Evolutionary conservation across 2,797 vertebrate species (phyloP).

Genomic region (Nasua narica): DNA sequence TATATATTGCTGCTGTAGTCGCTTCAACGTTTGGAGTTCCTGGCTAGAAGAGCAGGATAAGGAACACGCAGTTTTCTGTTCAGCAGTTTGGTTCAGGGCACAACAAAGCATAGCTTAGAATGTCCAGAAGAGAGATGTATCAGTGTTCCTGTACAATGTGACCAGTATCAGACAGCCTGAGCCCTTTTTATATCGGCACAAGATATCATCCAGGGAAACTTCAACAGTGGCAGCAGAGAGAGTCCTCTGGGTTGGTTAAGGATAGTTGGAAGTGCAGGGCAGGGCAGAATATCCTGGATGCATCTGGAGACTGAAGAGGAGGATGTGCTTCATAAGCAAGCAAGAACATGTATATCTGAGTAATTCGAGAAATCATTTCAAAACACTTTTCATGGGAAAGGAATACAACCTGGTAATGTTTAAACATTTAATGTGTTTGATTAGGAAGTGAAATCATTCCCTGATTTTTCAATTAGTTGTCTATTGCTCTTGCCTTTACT

Average conservation of each 20-base stretch:
- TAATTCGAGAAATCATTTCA: background rate
- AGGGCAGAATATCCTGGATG: background rate
- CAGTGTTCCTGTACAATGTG: background rate
- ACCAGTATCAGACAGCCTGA: background rate
- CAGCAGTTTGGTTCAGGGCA: background rate
- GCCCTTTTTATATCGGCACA: background rate
- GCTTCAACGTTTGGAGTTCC: background rate
- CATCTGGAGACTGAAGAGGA: background rate
- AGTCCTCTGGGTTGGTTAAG: background rate
- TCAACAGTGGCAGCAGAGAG: background rate
- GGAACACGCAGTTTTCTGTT: background rate
- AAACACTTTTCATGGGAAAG: background rate
- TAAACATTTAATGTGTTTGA: background rate
- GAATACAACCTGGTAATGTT: background rate
- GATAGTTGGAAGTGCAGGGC: background rate
- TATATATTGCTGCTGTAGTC: background rate
- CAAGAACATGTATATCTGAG: background rate
- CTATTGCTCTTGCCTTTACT: background rate
- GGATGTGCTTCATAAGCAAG: background rate
- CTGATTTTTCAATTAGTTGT: background rate
- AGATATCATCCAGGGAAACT: background rate
- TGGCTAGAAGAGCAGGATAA: background rate
- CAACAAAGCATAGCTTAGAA: background rate
- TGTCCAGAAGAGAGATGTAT: background rate
- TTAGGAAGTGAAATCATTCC: background rate